Conservation (phyloP, 2,113 vertebrate genomes). For the Cichladusa arquata region DNA sequence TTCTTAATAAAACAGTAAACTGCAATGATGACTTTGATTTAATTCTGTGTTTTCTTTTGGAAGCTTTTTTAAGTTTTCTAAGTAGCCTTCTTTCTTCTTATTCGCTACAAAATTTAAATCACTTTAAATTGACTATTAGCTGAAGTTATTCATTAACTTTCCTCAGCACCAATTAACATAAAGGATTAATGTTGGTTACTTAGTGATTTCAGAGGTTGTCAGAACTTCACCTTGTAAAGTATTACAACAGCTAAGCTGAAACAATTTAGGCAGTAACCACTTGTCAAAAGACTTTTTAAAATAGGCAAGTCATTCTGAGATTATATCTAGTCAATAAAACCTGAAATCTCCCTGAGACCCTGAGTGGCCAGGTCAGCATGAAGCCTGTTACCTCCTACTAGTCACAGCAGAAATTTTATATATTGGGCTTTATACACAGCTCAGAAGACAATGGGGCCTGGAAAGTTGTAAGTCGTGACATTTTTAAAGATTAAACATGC, state of each 20-base stretch:
- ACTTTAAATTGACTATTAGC: not conserved
- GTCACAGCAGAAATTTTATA: not conserved
- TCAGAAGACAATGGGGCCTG: not conserved
- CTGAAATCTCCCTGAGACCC: not conserved
- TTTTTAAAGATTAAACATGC: not conserved
- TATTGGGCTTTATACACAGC: not conserved
- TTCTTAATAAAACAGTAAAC: not conserved
- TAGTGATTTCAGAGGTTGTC: not conserved
- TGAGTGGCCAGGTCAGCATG: not conserved
- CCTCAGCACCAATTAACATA: not conserved
- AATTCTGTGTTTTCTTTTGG: accelerated
- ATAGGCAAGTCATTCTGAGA: not conserved
- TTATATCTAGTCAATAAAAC: not conserved
- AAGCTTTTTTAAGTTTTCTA: not conserved
- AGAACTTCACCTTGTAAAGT: not conserved
- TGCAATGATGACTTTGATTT: accelerated
- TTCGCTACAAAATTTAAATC: not conserved
- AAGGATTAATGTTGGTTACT: not conserved
- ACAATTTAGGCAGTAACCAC: not conserved
- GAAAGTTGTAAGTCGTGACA: not conserved
- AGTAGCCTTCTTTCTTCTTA: not conserved
- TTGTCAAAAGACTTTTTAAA: not conserved
- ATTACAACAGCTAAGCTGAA: not conserved
- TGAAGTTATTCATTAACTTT: not conserved
- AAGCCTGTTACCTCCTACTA: not conserved